These are phyloP conservation scores for Channallabes apus DNA, from an alignment of 2,797 vertebrate genomes.

Conservation along the genomic window DNA sequence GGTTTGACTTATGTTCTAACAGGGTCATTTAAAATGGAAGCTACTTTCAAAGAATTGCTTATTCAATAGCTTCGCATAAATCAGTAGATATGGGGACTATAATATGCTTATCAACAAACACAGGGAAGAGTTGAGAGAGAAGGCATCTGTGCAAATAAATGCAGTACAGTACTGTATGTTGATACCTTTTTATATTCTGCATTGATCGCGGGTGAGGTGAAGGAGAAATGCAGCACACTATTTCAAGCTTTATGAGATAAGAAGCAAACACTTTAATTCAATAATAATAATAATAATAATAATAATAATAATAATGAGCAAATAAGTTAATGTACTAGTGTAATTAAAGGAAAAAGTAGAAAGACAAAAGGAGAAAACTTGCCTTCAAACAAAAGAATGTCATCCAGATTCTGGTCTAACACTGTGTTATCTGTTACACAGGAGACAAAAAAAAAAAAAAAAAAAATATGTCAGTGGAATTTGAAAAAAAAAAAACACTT, in stretches of 20 bases:
- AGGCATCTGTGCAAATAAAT: neutral
- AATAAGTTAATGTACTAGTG: neutral
- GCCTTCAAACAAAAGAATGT: neutral
- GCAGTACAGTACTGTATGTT: no score
- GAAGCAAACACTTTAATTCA: neutral
- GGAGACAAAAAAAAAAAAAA: neutral
- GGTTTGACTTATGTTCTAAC: constrained; percentile 21
- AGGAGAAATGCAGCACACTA: neutral
- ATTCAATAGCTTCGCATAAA: constrained; percentile 26
- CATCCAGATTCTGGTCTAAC: neutral
- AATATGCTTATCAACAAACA: constrained; percentile 9
- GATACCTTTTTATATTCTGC: neutral
- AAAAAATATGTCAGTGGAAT: neutral
- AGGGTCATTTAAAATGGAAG: constrained; percentile 25
- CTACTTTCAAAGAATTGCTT: neutral
- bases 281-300: neutral
- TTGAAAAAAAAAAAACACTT: neutral
- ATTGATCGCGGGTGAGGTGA: neutral
- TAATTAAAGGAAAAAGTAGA: neutral
- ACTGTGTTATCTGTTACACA: constrained; percentile 10
- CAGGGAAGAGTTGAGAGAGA: neutral
- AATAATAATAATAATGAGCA: neutral
- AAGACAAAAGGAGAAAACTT: neutral
- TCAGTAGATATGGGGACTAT: neutral
- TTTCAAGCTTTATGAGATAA: neutral